Evolutionary conservation across 2,888 invertebrate genomes (phyloP).

Genomic region (Ectemnius cavifrons): DNA sequence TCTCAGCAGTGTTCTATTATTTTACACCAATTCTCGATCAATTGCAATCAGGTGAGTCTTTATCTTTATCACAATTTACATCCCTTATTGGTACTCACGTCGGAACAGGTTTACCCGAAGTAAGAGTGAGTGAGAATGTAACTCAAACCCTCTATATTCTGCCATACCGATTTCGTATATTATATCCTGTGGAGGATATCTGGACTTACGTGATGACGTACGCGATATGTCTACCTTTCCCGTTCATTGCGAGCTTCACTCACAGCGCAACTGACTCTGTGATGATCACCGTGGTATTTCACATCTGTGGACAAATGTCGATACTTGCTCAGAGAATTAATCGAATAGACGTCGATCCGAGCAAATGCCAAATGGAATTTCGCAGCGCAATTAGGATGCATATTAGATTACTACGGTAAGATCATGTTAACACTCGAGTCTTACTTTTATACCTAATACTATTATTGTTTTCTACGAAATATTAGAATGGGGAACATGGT

Average conservation of each 20-base stretch:
- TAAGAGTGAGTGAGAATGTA: slow-evolving; percentile 24
- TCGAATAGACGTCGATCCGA: slow-evolving; percentile 46
- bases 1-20: slow-evolving; percentile 67
- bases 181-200: slow-evolving; percentile 62
- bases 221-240: slow-evolving; percentile 63
- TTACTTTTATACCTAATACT: too few relatives aligned
- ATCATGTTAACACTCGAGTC: neutral
- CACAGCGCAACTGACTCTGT: slow-evolving; percentile 66
- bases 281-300: slow-evolving; percentile 63
- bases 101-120: slow-evolving; percentile 19
- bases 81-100: neutral
- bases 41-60: slow-evolving; percentile 47
- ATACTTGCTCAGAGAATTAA: slow-evolving; percentile 61
- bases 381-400: neutral
- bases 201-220: slow-evolving; percentile 63
- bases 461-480: too few relatives aligned
- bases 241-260: slow-evolving; percentile 62
- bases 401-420: neutral
- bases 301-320: slow-evolving; percentile 66
- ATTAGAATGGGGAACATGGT: slow-evolving; percentile 59
- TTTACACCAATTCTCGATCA: slow-evolving; percentile 65
- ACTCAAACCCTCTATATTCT: slow-evolving; percentile 46
- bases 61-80: neutral
- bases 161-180: slow-evolving; percentile 68
- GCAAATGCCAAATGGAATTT: slow-evolving; percentile 51